Conservation (phyloP, 2,888 invertebrate species). For the Ormia ochracea region DNA sequence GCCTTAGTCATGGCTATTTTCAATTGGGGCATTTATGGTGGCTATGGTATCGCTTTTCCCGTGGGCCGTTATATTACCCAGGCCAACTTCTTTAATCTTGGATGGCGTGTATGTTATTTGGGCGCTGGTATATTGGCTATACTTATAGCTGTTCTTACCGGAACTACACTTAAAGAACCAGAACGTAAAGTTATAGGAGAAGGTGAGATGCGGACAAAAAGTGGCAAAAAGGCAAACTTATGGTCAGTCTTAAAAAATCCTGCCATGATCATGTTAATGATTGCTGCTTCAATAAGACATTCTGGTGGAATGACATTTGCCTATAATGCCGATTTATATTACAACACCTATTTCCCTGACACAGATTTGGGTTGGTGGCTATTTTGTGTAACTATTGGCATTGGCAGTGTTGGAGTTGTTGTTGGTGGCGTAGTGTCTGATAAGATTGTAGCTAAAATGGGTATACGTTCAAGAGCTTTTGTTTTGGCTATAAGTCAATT, state of each 20-base stretch:
- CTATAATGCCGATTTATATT: constrained; percentile 93
- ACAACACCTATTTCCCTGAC: constrained; percentile 91
- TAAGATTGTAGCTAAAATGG: constrained; percentile 91
- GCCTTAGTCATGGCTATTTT: constrained; percentile 94
- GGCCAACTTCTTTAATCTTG: constrained; percentile 85
- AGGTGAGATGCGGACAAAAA: constrained; percentile 76
- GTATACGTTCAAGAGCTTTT: constrained; percentile 87
- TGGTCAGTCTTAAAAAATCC: constrained; percentile 89
- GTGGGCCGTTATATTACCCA: constrained; percentile 90
- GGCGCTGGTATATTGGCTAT: constrained; percentile 87
- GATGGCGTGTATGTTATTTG: constrained; percentile 90
- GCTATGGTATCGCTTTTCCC: constrained; percentile 94
- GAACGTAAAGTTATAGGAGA: constrained; percentile 86
- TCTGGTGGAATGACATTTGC: constrained; percentile 94
- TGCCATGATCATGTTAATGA: constrained; percentile 85
- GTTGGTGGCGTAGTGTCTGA: constrained; percentile 87
- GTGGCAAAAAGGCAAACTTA: constrained; percentile 80
- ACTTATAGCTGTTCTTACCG: constrained; percentile 83
- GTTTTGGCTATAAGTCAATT: constrained; percentile 89
- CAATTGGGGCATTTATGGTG: constrained; percentile 97
- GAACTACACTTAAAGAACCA: constrained; percentile 87
- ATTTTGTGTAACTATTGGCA: constrained; percentile 90
- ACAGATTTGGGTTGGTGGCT: constrained; percentile 94
- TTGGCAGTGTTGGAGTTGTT: constrained; percentile 84
- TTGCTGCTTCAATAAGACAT: constrained; percentile 92